Base-by-base conservation (phyloP, 2,888 invertebrate genomes). In the Anthrax anthrax region DNA sequence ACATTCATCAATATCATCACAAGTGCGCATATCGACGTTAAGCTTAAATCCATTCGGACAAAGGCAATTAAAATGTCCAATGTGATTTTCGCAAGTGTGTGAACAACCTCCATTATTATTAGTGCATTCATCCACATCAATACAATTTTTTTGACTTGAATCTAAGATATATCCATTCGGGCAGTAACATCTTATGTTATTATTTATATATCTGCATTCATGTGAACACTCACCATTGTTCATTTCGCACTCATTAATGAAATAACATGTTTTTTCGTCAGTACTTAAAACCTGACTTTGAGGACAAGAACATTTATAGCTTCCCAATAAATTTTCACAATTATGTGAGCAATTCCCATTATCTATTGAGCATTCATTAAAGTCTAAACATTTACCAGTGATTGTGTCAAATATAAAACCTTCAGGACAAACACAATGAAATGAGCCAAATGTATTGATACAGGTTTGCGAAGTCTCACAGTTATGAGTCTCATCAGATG, bases 1-100 rank as follows among this genome's bases (percentile, higher is more conserved):
- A 56, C 78, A 78, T 57, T 78, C 78, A 57, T 78, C 71, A 40
- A 74, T 64, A 62, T 78, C 78, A 70, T 56, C 52, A 57, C 66
- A 69, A 47, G 50, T 58, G 34, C 57, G 56, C 38, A 59, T 58
- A 52, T 66, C 64, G 4, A 55, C 50, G 4, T 61, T 57, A 49
- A 69, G 65, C 55, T 56, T 54, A 51, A 54, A 72, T 37, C 72
- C 73, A 3, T 57, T 47, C 1, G 69, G 62, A 51, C 77, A 78
- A 43, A 60, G 57, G 55, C 78, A 78, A 34, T 61, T 54, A 55
- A 65, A 74, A 44, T 71, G 63, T 12, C 76, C 76, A 8, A 65
- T 58, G 10, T 57, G 60, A 54, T 78, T 77, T 8, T 59, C 54
- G 54, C 78, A 78, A 13, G 52, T 54, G 51, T 79, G 77, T 3